A percentile compares a stretch with the other conserved stretches of the same genome.
Evolutionary conservation across 2,113 vertebrate species (phyloP).

Genomic region (Tiliqua scincoides): DNA sequence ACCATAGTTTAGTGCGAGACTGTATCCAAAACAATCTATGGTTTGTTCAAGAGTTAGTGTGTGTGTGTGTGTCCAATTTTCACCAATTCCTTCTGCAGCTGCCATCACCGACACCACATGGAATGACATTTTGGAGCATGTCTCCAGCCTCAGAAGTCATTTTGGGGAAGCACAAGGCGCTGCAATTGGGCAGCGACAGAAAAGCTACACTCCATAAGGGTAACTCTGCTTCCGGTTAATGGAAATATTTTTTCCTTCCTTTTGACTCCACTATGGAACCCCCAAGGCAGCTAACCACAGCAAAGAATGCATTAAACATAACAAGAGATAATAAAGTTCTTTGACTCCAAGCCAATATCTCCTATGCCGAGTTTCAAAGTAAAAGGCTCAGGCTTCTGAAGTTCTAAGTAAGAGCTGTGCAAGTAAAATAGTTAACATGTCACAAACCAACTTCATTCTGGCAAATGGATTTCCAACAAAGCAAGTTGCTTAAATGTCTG

Average conservation of each 20-base stretch:
- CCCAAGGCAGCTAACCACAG: no score
- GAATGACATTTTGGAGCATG: neutral
- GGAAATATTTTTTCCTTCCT: no score
- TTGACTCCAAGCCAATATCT: neutral
- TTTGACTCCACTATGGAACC: no score
- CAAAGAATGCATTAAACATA: neutral
- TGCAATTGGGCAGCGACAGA: neutral
- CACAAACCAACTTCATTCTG: neutral
- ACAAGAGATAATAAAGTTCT: neutral
- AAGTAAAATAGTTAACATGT: constrained; percentile 2
- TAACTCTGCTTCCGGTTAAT: neutral
- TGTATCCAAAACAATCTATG: no score
- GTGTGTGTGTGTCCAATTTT: no score
- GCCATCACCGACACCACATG: no score
- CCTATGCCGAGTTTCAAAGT: neutral
- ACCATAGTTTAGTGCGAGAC: no score
- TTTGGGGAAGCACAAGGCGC: neutral
- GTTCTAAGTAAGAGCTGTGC: constrained; percentile 4
- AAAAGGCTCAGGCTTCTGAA: neutral
- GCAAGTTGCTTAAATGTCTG: constrained; percentile 6
- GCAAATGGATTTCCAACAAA: constrained; percentile 31
- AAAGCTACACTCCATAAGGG: neutral
- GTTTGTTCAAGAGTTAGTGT: neutral
- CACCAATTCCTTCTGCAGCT: neutral
- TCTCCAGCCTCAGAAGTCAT: neutral